Conservation (phyloP, 2,888 invertebrate species). For the Plebejus argus region DNA sequence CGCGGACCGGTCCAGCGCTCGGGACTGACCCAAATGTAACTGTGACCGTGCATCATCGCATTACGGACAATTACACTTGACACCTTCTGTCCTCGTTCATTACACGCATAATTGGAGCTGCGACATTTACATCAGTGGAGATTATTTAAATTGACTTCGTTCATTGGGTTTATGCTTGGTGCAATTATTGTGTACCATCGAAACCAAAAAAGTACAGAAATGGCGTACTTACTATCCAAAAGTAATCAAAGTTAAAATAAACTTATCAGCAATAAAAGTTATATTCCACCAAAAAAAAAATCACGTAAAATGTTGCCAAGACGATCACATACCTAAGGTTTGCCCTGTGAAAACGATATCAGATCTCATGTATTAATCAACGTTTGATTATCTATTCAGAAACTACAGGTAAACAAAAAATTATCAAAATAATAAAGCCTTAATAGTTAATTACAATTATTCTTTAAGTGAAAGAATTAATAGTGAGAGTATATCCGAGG, state of each 20-base stretch:
- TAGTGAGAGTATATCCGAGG: constrained; percentile 24
- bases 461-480: constrained; percentile 16
- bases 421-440: not conserved
- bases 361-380: not conserved
- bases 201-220: not conserved
- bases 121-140: not conserved
- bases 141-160: not conserved
- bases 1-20: not conserved
- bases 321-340: no score
- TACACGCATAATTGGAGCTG: constrained; percentile 6
- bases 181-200: not conserved
- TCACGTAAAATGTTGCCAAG: no score
- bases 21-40: not conserved
- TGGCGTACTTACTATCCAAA: not conserved
- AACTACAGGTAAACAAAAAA: not conserved
- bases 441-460: not conserved
- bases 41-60: constrained; percentile 6
- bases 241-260: no score
- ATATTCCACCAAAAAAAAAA: no score
- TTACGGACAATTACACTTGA: constrained; percentile 20
- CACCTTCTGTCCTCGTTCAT: constrained; percentile 15
- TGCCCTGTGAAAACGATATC: no score
- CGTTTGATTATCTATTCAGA: not conserved
- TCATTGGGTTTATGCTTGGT: not conserved
- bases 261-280: no score